A percentile compares a stretch with the other conserved stretches of the same genome.
Evolutionary conservation across 2,113 vertebrate species (phyloP).

Genomic region (Plotosus lineatus): DNA sequence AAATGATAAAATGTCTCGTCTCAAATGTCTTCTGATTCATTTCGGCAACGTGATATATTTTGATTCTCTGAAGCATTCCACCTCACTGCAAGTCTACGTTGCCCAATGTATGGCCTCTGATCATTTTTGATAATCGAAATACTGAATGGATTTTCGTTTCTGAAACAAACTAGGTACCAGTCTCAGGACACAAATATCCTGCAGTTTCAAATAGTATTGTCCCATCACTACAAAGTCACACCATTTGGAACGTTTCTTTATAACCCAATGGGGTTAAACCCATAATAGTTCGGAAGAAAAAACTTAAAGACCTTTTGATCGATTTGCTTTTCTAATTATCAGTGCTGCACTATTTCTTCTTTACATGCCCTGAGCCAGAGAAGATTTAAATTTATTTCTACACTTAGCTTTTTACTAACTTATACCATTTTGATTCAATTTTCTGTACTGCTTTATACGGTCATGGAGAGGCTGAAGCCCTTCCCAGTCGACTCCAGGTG

Average conservation of each 20-base stretch:
- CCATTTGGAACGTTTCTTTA: constrained; percentile 11
- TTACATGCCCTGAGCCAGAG: not conserved
- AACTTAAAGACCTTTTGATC: not conserved
- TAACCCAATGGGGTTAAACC: no score
- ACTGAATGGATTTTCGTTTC: constrained; percentile 32
- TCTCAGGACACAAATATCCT: constrained; percentile 28
- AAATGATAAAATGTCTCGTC: constrained; percentile 14
- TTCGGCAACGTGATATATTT: not conserved
- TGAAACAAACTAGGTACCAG: constrained; percentile 11
- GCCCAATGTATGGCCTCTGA: constrained; percentile 1
- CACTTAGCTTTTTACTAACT: not conserved
- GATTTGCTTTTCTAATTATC: not conserved
- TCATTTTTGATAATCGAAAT: constrained; percentile 40
- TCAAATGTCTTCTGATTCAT: constrained; percentile 28
- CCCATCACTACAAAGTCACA: constrained; percentile 13
- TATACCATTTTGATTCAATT: not conserved
- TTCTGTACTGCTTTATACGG: no score
- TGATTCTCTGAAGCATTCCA: constrained; percentile 19
- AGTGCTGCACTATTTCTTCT: not conserved
- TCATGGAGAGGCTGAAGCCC: no score
- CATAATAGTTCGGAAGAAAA: not conserved
- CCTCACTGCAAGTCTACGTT: constrained; percentile 30
- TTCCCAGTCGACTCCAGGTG: no score
- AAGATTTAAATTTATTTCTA: not conserved
- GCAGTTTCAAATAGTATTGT: constrained; percentile 37